phyloP scores from a whole-genome alignment of 2,888 invertebrate species.

The Nephrocerus scutellatus region DNA sequence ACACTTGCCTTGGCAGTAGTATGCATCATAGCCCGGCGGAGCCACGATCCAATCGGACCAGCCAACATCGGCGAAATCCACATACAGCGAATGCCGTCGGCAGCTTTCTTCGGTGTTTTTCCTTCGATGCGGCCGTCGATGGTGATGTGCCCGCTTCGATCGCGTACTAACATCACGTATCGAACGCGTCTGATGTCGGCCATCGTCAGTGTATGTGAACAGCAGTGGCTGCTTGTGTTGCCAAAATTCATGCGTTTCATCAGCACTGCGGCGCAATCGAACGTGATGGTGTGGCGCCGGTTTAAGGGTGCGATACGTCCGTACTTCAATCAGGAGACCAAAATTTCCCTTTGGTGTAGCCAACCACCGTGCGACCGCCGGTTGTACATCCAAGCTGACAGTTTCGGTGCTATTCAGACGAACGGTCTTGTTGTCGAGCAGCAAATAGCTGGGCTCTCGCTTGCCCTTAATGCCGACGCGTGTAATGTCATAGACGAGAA shows the following conservation, averaged over 20 bases:
- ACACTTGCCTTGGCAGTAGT: constrained; percentile 92
- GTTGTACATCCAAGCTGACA: constrained; percentile 75
- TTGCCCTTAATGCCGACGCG: constrained; percentile 61
- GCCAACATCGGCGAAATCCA: constrained; percentile 92
- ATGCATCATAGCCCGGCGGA: constrained; percentile 92
- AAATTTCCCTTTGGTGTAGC: constrained; percentile 66
- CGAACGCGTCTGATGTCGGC: constrained; percentile 49
- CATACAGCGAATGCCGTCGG: constrained; percentile 80
- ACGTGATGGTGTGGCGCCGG: constrained; percentile 57
- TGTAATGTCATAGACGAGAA: constrained; percentile 71
- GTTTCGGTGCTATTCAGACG: constrained; percentile 55
- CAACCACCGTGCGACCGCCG: constrained; percentile 83
- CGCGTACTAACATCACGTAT: constrained; percentile 52
- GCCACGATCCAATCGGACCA: constrained; percentile 99
- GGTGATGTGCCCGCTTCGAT: constrained; percentile 39
- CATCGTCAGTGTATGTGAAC: constrained; percentile 83
- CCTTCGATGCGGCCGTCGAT: constrained; percentile 51
- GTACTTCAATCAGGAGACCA: constrained; percentile 70
- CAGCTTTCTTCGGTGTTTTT: constrained; percentile 74
- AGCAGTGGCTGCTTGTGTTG: constrained; percentile 67
- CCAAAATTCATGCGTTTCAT: constrained; percentile 59
- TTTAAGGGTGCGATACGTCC: constrained; percentile 41
- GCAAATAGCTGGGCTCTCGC: constrained; percentile 63
- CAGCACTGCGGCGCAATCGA: constrained; percentile 60
- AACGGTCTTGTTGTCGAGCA: constrained; percentile 73